Evolutionary conservation across 2,113 vertebrate genomes (phyloP).

Genomic region (Zapornia atra): DNA sequence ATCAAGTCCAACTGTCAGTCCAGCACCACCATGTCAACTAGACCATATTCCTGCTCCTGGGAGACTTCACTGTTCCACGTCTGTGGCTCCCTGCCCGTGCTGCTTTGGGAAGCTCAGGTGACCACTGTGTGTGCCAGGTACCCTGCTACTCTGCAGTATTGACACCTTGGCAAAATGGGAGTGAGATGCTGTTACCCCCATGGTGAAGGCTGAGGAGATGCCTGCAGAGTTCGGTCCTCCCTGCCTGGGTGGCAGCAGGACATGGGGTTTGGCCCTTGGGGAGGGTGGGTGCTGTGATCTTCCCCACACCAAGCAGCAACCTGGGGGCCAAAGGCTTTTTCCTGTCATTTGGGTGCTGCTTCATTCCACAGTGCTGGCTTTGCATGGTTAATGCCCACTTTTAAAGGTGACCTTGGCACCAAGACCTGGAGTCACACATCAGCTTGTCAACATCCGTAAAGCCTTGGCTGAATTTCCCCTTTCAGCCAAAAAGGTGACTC

Average conservation of each 20-base stretch:
- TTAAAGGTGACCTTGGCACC: neutral
- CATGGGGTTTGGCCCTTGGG: neutral
- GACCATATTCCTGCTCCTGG: neutral
- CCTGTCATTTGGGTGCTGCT: neutral
- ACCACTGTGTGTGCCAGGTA: neutral
- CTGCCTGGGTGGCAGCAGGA: rapidly evolving
- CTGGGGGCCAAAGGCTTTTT: neutral
- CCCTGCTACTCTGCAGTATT: no score
- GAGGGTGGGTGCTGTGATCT: rapidly evolving
- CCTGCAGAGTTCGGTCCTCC: neutral
- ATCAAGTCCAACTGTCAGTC: no score
- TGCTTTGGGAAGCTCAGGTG: neutral
- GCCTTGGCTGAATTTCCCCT: neutral
- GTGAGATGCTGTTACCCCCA: neutral
- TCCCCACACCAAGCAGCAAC: neutral
- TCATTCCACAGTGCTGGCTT: neutral
- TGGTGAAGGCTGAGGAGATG: neutral
- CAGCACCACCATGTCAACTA: no score
- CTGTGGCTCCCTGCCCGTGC: neutral
- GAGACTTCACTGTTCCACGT: neutral
- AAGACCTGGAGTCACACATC: no score
- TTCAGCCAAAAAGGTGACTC: no score
- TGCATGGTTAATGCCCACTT: neutral
- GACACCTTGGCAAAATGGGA: rapidly evolving
- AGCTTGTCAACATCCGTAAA: neutral